phyloP scores from a whole-genome alignment of 2,888 invertebrate genomes.

The Digitonthophagus gazella region DNA sequence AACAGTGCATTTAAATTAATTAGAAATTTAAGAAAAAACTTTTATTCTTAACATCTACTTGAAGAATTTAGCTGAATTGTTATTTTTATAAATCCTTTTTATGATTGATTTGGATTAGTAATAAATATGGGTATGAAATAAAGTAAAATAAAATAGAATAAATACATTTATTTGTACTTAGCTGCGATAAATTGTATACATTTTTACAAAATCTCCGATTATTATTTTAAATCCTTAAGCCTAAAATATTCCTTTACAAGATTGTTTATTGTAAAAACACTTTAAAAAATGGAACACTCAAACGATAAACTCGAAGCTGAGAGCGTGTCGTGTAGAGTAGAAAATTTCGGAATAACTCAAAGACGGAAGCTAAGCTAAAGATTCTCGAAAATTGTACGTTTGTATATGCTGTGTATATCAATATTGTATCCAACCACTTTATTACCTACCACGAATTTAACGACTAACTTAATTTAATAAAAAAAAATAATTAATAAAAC shows the following conservation, averaged over 20 bases:
- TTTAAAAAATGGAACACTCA: background rate
- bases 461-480: background rate
- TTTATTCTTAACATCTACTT: too few relatives aligned
- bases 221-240: slow-evolving; percentile 3
- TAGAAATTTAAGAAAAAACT: too few relatives aligned
- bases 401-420: background rate
- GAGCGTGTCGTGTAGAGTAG: background rate
- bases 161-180: slow-evolving; percentile 29
- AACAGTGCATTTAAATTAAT: too few relatives aligned
- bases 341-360: background rate
- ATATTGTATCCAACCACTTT: background rate
- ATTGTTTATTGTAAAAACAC: background rate
- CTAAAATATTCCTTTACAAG: slow-evolving; percentile 7
- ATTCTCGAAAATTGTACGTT: background rate
- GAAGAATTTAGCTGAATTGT: too few relatives aligned
- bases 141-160: too few relatives aligned
- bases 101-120: too few relatives aligned
- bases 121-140: too few relatives aligned
- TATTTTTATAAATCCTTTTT: too few relatives aligned
- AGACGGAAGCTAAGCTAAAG: background rate
- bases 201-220: slow-evolving; percentile 25
- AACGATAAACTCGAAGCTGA: background rate
- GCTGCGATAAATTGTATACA: slow-evolving; percentile 27
- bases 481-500: slow-evolving; percentile 1
- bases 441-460: background rate